Base-by-base conservation (phyloP, 2,888 invertebrate genomes). In the Encarsia formosa region DNA sequence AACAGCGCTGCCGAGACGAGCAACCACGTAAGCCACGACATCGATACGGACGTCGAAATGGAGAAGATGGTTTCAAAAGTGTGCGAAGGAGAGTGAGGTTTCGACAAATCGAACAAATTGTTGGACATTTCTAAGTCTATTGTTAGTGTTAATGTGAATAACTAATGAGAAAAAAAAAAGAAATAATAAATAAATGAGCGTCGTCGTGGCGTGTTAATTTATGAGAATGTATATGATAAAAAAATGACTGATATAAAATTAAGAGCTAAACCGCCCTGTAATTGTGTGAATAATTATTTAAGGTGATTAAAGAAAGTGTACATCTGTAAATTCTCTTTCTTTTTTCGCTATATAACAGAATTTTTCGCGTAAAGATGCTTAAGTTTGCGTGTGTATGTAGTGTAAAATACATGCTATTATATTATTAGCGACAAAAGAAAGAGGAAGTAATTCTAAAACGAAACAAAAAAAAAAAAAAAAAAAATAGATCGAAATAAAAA, bases 1-100 rank as follows among this genome's bases (percentile, higher is more conserved):
- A 60, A 52, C 19, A 54, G 60, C 35, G 54, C 65, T 43, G 51
- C 75, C 40, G 48, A 61, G 49, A 61, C 60, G 45, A 59, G 58
- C 56, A 69, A 69, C 63, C 66, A 69, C 47, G 65, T 70, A 35
- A 65, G 69, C 61, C 68, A 77, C 58, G 76, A 78, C 64, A 78
- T 79, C 62, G 82, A 83, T 69, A 78, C 81, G 63, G 85, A 86
- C 75, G 81, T 84, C 72, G 85, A 86, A 73, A 85, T 87, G 84
- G 86, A 86, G 76, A 86, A 86, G 75, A 83, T 86, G 78, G 86
- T 86, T 61, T 81, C 84, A 63, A 83, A 85, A 73, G 83, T 81
- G 73, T 79, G 80, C 71, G 79, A 80, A 76, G 80, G 46, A 78
- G 77, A 70, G 26, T 8, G 64, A 66, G 65, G 63, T 67, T 64